These are phyloP conservation scores for Temnothorax ravouxi DNA, from an alignment of 2,888 invertebrate species.

Conservation along the genomic window DNA sequence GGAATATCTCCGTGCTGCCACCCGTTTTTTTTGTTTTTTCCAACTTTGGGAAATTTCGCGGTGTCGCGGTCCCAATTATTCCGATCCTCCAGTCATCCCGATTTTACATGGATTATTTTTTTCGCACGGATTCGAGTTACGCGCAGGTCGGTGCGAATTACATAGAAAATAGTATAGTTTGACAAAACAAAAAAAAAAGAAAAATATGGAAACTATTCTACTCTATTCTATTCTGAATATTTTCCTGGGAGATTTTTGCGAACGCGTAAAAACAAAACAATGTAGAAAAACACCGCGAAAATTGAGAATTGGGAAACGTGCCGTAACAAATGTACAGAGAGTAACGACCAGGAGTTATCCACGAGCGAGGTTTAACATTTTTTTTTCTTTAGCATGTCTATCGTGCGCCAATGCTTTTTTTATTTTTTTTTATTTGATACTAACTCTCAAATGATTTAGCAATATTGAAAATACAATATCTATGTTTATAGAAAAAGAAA, in stretches of 20 bases:
- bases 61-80: slow-evolving; percentile 27
- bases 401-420: not conserved
- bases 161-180: slow-evolving; percentile 25
- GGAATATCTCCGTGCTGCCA: not conserved
- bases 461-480: not conserved
- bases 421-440: slow-evolving; percentile 15
- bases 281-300: slow-evolving; percentile 18
- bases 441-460: slow-evolving; percentile 10
- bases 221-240: slow-evolving; percentile 31
- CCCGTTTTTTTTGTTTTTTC: not conserved
- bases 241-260: slow-evolving; percentile 40
- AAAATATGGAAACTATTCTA: slow-evolving; percentile 1
- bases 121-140: not conserved
- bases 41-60: not conserved
- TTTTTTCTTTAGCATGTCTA: slow-evolving; percentile 1
- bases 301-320: slow-evolving; percentile 23
- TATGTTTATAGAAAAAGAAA: not conserved
- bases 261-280: slow-evolving; percentile 17
- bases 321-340: slow-evolving; percentile 1
- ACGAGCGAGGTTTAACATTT: slow-evolving; percentile 2
- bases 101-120: slow-evolving; percentile 29
- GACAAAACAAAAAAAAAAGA: not conserved
- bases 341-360: slow-evolving; percentile 21
- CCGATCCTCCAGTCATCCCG: not conserved
- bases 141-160: slow-evolving; percentile 18